These are phyloP conservation scores for Chaetogeoica ovagalla DNA, from an alignment of 2,888 invertebrate genomes.

Conservation along the genomic window DNA sequence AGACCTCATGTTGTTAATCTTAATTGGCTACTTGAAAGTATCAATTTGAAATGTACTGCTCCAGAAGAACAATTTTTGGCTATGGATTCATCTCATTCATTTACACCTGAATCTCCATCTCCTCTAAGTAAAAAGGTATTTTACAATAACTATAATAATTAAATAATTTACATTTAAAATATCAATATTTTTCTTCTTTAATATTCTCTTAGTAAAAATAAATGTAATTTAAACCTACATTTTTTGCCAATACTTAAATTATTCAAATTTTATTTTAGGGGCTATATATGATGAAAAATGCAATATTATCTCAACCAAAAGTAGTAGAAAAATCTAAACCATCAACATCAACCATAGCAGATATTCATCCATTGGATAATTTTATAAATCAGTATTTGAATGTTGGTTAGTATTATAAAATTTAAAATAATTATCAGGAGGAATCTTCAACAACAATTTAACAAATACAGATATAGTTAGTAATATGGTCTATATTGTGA, in stretches of 20 bases:
- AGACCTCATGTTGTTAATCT: conserved; percentile 69
- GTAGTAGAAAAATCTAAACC: conserved; percentile 20
- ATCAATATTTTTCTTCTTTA: too few relatives aligned
- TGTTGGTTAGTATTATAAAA: conserved; percentile 32
- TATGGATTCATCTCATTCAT: conserved; percentile 24
- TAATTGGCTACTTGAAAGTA: conserved; percentile 77
- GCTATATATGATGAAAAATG: conserved; percentile 43
- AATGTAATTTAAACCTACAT: too few relatives aligned
- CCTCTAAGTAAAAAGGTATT: conserved; percentile 55
- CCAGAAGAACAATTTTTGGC: conserved; percentile 62
- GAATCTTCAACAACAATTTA: not conserved
- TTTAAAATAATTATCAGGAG: not conserved
- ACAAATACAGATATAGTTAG: not conserved
- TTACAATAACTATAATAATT: not conserved
- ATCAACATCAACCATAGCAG: not conserved
- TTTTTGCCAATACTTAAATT: too few relatives aligned
- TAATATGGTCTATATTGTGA: too few relatives aligned
- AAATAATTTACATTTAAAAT: not conserved
- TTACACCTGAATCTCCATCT: conserved; percentile 45
- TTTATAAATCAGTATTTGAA: conserved; percentile 41
- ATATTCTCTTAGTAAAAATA: too few relatives aligned
- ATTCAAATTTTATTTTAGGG: conserved; percentile 20
- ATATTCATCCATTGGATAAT: conserved; percentile 14
- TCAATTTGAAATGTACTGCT: conserved; percentile 66
- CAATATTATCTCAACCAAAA: conserved; percentile 33